Base-by-base conservation (phyloP, 2,888 invertebrate genomes). In the Ichneumon xanthorius region DNA sequence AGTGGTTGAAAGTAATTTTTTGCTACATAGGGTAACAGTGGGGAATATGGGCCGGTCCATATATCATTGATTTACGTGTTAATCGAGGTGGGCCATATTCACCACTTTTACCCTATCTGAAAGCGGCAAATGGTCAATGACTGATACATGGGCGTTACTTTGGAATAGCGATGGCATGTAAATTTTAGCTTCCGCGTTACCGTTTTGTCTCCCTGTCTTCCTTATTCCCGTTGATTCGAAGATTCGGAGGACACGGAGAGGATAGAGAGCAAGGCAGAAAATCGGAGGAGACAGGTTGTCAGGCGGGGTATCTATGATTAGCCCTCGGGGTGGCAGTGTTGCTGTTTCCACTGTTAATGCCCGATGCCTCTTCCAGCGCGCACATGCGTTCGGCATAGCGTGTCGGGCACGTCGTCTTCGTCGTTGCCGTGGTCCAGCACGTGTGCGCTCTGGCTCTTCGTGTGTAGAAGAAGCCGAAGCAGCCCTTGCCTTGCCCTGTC, bases 221-320 rank as follows among this genome's bases (percentile, higher is more conserved):
- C 53, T 55, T 55, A 50, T 77, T 72, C 71, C 53, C 22, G 40
- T 71, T 26, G 67, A 58, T 33, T 37, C 75, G 63, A 79, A 84
- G 75, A 81, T 82, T 86, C 83, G 70, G 79, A 78, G 86, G 86
- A 85, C 82, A 63, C 72, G 63, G 26, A 7, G 50, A 65, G 65
- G 71, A 87, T 77, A 89, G 92, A 87, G 80, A 89, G 92, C 89
- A 91, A 92, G 91, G 92, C 93, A 90, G 92, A 92, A 93, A 94
- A 94, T 93, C 92, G 91, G 92, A 93, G 93, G 93, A 93, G 93
- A 93, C 94, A 94, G 94, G 93, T 94, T 94, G 94, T 93, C 94
- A 93, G 90, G 88, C 90, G 88, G 88, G 87, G 86, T 58, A 88
- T 93, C 93, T 93, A 93, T 93, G 92, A 93, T 93, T 94, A 93